Evolutionary conservation across 2,797 vertebrate species (phyloP), one percentile per base, ranked within the genome.

Genomic region (Liasis olivaceus): DNA sequence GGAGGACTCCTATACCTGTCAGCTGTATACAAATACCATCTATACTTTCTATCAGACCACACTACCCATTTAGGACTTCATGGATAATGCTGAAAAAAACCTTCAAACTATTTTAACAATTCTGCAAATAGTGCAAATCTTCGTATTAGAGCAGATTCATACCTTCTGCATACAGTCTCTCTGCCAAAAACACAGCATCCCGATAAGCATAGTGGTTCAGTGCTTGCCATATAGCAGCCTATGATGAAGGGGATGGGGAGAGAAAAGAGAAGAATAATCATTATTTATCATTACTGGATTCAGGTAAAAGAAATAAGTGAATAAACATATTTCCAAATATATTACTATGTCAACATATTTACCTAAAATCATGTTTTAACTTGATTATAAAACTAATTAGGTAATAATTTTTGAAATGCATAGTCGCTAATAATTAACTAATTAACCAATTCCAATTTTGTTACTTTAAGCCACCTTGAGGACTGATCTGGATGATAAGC

Each of bases 141-240:
- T 90, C 85, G 36, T 26, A 91, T 62, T 0, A 90, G 81, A 93
- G 88, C 72, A 97, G 31, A 17, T 88, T 26, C 98, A 88, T 96
- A 99, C 99, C 99, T 98, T 99, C 99, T 97, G 99, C 99, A 81
- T 99, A 99, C 1, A 99, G 98, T 95, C 99, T 98, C 95, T 99
- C 99, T 59, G 99, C 99, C 1, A 99, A 98, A 97, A 99, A 99
- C 94, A 99, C 99, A 0, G 99, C 99, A 66, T 99, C 99, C 90
- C 99, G 98, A 96, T 99, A 99, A 94, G 99, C 99, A 92, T 99
- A 99, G 98, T 99, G 99, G 98, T 99, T 99, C 96, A 99, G 98
- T 94, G 99, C 99, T 97, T 99, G 99, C 99, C 99, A 99, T 98
- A 99, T 99, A 97, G 99, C 99, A 98, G 99, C 99, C 99, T 99